phyloP scores from a whole-genome alignment of 2,797 vertebrate genomes.

The Rhabdomys pumilio region DNA sequence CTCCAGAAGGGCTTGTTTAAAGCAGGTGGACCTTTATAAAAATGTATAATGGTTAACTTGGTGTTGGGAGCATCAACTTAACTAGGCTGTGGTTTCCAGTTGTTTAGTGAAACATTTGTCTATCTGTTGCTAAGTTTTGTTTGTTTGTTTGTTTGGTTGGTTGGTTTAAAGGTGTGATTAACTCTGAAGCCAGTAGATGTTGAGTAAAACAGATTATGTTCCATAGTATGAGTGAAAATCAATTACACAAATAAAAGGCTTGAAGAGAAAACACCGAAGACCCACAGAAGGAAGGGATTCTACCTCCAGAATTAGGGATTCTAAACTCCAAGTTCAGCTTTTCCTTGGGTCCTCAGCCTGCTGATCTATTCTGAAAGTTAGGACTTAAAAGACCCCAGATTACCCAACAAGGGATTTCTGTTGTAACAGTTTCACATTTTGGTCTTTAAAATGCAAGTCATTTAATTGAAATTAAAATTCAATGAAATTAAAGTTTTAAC shows the following conservation, averaged over 20 bases:
- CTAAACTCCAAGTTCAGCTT: not conserved
- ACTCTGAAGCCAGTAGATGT: not conserved
- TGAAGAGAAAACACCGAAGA: not conserved
- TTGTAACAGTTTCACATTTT: not conserved
- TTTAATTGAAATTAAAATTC: not conserved
- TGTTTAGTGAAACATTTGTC: not conserved
- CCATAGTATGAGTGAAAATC: not conserved
- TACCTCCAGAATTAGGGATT: not conserved
- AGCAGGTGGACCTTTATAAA: not conserved
- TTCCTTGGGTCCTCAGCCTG: not conserved
- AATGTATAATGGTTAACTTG: not conserved
- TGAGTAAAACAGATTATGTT: not conserved
- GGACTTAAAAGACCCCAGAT: too few species aligned
- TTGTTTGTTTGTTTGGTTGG: too few species aligned
- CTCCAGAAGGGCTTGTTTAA: not conserved
- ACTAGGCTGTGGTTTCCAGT: not conserved
- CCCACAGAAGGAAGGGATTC: not conserved
- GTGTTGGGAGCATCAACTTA: not conserved
- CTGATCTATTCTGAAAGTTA: not conserved
- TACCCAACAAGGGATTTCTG: not conserved
- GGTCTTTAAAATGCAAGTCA: not conserved
- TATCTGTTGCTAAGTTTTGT: not conserved
- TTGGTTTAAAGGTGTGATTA: not conserved
- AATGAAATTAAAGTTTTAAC: not conserved
- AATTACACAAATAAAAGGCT: not conserved